Evolutionary conservation across 2,113 vertebrate genomes (phyloP).

Genomic region (Callospermophilus lateralis): DNA sequence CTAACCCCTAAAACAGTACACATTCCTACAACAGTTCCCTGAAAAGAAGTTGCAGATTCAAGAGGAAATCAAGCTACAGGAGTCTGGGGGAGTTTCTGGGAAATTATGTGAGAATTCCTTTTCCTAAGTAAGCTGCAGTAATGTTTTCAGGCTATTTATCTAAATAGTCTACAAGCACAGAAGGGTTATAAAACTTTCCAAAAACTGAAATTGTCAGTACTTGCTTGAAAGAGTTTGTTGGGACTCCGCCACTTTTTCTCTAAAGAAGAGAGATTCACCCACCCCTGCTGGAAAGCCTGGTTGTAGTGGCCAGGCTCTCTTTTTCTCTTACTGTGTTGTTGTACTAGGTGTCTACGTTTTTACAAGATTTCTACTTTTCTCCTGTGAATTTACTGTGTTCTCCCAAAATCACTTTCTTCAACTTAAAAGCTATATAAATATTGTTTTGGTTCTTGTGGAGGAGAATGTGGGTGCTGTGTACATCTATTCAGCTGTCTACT

Average conservation of each 20-base stretch:
- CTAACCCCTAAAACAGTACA: background rate
- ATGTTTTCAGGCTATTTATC: background rate
- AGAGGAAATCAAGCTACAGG: background rate
- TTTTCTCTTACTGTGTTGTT: background rate
- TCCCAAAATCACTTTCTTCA: background rate
- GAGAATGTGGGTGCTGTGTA: background rate
- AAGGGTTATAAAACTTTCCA: background rate
- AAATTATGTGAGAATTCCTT: background rate
- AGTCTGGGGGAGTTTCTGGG: background rate
- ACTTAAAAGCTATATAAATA: background rate
- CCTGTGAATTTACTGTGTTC: background rate
- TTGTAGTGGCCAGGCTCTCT: background rate
- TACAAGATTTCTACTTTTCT: background rate
- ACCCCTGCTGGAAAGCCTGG: background rate
- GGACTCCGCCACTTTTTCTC: background rate
- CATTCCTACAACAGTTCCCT: background rate
- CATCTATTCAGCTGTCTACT: background rate
- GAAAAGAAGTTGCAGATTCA: background rate
- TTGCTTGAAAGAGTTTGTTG: too few relatives aligned
- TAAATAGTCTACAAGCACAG: background rate
- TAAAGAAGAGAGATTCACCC: too few relatives aligned
- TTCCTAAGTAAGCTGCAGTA: background rate
- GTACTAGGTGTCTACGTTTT: background rate
- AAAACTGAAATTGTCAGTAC: background rate
- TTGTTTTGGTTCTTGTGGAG: background rate